Percentiles rank a stretch among this genome's conserved stretches.
phyloP scores from a whole-genome alignment of 2,113 vertebrate genomes.

The Rynchops niger region DNA sequence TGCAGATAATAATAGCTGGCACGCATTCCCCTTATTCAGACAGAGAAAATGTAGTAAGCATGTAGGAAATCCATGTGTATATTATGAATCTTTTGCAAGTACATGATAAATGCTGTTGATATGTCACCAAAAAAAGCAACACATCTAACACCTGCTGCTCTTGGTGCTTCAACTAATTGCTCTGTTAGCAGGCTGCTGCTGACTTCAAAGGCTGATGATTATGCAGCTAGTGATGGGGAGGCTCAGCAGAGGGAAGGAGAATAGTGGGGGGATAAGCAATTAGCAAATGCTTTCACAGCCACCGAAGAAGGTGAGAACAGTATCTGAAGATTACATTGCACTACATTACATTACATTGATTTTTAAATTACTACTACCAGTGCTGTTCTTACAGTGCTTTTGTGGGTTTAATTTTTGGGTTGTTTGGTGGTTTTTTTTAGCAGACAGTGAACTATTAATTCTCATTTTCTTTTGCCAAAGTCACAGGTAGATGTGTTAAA shows the following conservation, averaged over 20 bases:
- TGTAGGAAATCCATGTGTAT: neutral
- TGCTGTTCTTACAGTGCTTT: neutral
- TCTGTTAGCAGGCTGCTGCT: neutral
- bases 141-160: neutral
- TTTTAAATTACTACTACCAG: neutral
- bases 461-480: neutral
- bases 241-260: neutral
- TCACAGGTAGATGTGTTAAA: neutral
- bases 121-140: neutral
- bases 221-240: neutral
- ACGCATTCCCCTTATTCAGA: neutral
- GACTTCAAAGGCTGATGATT: slow-evolving; percentile 10
- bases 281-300: neutral
- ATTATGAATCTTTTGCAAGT: neutral
- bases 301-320: neutral
- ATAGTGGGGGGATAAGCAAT: neutral
- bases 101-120: neutral
- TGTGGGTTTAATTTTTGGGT: neutral
- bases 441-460: neutral
- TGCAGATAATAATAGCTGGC: neutral
- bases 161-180: slow-evolving; percentile 11
- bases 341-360: neutral
- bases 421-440: neutral
- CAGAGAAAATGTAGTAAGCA: neutral
- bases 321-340: neutral